phyloP scores from a whole-genome alignment of 2,113 vertebrate genomes.

The Poicephalus gulielmi region DNA sequence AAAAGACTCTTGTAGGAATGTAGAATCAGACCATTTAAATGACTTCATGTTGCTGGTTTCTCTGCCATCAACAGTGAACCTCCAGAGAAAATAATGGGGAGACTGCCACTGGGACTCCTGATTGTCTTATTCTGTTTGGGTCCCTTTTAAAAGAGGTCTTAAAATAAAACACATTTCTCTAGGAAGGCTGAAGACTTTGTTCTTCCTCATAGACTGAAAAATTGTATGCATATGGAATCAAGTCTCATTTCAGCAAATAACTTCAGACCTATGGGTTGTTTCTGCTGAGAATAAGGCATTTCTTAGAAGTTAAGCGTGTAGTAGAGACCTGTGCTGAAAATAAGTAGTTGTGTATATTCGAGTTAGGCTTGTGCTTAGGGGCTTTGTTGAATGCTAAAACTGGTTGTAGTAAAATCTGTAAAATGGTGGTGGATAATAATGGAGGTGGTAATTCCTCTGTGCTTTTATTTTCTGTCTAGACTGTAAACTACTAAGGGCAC shows the following conservation, averaged over 20 bases:
- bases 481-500: background rate
- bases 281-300: background rate
- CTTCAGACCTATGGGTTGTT: background rate
- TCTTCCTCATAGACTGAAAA: background rate
- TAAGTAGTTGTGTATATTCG: background rate
- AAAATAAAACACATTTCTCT: background rate
- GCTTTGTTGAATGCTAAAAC: background rate
- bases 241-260: background rate
- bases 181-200: background rate
- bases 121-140: background rate
- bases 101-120: background rate
- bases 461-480: background rate
- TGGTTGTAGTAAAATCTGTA: background rate
- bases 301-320: background rate
- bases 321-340: background rate
- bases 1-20: background rate
- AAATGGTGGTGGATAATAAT: background rate
- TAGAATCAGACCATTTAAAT: background rate
- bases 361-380: background rate
- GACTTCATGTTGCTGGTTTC: background rate
- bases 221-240: background rate
- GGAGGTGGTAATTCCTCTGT: background rate
- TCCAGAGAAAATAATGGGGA: background rate
- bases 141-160: background rate
- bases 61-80: background rate